phyloP scores from a whole-genome alignment of 2,888 invertebrate genomes.

The Mythimna ferrago region DNA sequence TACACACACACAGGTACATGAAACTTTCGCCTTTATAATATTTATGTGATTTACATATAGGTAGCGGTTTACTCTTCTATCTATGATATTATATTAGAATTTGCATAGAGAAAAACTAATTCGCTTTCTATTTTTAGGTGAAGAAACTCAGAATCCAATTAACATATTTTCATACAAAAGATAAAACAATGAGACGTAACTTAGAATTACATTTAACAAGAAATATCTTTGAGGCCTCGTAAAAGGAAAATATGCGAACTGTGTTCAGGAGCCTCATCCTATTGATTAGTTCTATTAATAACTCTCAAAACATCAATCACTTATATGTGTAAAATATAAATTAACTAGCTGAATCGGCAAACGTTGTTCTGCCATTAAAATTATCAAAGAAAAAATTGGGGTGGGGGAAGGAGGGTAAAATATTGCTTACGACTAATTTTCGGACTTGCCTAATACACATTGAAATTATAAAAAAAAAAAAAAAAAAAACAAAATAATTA shows the following conservation, averaged over 20 bases:
- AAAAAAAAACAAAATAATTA: too few species aligned
- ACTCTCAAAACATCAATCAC: constrained; percentile 30
- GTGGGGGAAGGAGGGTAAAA: too few species aligned
- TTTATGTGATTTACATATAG: too few species aligned
- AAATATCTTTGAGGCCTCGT: constrained; percentile 15
- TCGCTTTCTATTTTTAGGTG: background rate
- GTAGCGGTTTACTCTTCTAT: background rate
- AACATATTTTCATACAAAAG: constrained; percentile 7
- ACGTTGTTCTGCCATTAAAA: too few species aligned
- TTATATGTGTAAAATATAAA: constrained; percentile 11
- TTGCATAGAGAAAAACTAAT: background rate
- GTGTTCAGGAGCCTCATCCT: constrained; percentile 6
- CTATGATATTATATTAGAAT: background rate
- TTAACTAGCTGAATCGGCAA: background rate
- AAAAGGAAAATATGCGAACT: constrained; percentile 42
- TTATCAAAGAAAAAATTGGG: too few species aligned
- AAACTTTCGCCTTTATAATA: too few species aligned
- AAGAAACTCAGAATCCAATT: background rate
- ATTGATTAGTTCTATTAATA: constrained; percentile 36
- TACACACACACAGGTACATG: too few species aligned
- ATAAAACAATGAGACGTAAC: background rate
- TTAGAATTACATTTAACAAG: background rate
- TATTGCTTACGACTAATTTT: too few species aligned
- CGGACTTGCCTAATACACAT: too few species aligned
- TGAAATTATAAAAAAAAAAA: too few species aligned